phyloP scores from a whole-genome alignment of 2,113 vertebrate species.

The Megaleporinus macrocephalus region DNA sequence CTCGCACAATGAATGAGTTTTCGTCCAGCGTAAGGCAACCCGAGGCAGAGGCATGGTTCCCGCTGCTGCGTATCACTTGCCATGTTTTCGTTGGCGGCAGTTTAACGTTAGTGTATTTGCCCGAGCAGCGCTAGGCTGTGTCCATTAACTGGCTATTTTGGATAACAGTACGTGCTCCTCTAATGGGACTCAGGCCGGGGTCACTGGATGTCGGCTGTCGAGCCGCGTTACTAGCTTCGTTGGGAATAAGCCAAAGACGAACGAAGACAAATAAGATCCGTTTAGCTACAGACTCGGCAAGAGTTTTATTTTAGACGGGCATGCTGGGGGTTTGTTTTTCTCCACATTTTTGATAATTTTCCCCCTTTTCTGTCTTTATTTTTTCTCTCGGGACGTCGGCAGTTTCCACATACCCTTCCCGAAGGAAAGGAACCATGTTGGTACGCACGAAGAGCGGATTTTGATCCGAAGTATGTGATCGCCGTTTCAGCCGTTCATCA shows the following conservation, averaged over 20 bases:
- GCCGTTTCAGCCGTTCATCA: slow-evolving; percentile 62
- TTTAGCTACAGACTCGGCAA: not conserved
- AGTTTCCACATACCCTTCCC: slow-evolving; percentile 63
- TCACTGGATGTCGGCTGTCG: slow-evolving; percentile 32
- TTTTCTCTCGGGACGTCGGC: slow-evolving; percentile 60
- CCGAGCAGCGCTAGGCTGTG: too few species aligned
- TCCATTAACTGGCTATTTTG: too few species aligned
- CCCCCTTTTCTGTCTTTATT: slow-evolving; percentile 30
- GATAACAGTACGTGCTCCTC: too few species aligned
- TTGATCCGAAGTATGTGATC: slow-evolving; percentile 77
- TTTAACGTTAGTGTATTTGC: slow-evolving; percentile 19
- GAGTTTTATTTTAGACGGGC: slow-evolving; percentile 6
- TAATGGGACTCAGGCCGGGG: not conserved
- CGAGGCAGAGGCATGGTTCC: not conserved
- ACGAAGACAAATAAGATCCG: slow-evolving; percentile 4
- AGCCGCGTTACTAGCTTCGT: slow-evolving; percentile 21
- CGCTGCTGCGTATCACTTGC: not conserved
- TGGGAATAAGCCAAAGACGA: slow-evolving; percentile 23
- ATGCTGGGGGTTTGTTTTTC: not conserved
- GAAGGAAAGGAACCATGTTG: slow-evolving; percentile 73
- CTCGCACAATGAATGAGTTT: slow-evolving; percentile 24
- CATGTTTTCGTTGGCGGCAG: slow-evolving; percentile 11
- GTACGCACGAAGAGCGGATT: slow-evolving; percentile 65
- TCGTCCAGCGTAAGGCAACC: slow-evolving; percentile 5
- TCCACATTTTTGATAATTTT: slow-evolving; percentile 1